A percentile compares a stretch with the other conserved stretches of the same genome.
Evolutionary conservation across 2,888 invertebrate species (phyloP).

Genomic region (Nomada lathburiana): DNA sequence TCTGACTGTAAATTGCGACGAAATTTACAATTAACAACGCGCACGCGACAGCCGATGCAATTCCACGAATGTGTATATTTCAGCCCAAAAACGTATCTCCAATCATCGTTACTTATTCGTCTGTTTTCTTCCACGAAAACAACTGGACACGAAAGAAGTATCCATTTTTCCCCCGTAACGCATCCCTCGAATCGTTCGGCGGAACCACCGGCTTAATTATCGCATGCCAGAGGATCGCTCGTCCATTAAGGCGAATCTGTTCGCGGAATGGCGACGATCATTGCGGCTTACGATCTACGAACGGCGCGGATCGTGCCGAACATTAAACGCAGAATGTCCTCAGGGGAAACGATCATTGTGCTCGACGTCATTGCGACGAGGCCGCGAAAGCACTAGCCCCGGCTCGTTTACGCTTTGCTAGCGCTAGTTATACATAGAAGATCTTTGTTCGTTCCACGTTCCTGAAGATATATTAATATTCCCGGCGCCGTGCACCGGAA

Average conservation of each 20-base stretch:
- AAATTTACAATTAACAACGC: no score
- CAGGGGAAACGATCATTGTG: slow-evolving; percentile 50
- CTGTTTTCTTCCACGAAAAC: no score
- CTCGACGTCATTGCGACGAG: slow-evolving; percentile 16
- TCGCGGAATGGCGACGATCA: slow-evolving; percentile 46
- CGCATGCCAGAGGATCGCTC: slow-evolving; percentile 23
- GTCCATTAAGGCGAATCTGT: slow-evolving; percentile 41
- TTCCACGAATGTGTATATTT: no score
- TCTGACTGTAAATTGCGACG: no score
- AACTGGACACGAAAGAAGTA: no score
- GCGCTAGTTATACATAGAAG: neutral
- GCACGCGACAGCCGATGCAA: no score
- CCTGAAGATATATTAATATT: neutral
- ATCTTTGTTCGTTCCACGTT: no score
- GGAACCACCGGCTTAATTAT: slow-evolving; percentile 31
- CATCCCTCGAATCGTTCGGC: no score
- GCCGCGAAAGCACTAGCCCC: slow-evolving; percentile 7
- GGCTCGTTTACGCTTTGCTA: slow-evolving; percentile 10
- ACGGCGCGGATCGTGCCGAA: slow-evolving; percentile 17
- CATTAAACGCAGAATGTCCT: slow-evolving; percentile 38
- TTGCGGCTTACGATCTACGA: slow-evolving; percentile 38
- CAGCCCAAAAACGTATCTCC: no score
- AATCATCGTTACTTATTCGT: no score
- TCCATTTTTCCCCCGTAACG: no score
- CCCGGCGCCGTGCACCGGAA: neutral